These are phyloP conservation scores for Laticauda laticaudata DNA, from an alignment of 2,113 vertebrate genomes.

Conservation along the genomic window DNA sequence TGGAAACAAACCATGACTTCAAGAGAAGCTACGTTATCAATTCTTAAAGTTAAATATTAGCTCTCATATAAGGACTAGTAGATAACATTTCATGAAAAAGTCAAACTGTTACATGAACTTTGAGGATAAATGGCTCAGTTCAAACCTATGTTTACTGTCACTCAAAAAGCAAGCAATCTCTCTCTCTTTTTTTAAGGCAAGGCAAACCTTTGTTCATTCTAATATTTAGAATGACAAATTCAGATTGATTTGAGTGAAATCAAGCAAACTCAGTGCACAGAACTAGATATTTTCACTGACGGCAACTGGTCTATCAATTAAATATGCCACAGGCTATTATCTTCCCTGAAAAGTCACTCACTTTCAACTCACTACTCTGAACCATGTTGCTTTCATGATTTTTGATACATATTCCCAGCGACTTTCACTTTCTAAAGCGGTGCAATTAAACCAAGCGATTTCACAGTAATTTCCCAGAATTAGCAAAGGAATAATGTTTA, in stretches of 20 bases:
- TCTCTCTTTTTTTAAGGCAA: slow-evolving; percentile 8
- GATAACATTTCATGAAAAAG: neutral
- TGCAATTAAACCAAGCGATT: neutral
- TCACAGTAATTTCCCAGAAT: neutral
- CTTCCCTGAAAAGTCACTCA: neutral
- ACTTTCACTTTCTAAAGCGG: slow-evolving; percentile 19
- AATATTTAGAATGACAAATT: neutral
- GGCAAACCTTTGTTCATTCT: slow-evolving; percentile 4
- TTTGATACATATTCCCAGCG: neutral
- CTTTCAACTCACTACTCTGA: slow-evolving; percentile 12
- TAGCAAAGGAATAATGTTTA: neutral
- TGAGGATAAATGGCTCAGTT: slow-evolving; percentile 7
- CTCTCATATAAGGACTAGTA: neutral
- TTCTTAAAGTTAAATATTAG: neutral
- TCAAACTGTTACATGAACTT: slow-evolving; percentile 17
- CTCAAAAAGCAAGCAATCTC: slow-evolving; percentile 36
- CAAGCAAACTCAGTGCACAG: slow-evolving; percentile 21
- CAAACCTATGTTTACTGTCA: slow-evolving; percentile 46
- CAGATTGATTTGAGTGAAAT: slow-evolving; percentile 4
- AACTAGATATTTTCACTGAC: neutral
- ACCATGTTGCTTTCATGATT: neutral
- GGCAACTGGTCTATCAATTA: neutral
- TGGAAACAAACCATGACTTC: neutral
- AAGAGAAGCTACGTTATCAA: neutral
- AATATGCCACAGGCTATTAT: neutral